A percentile compares a stretch with the other conserved stretches of the same genome.
Evolutionary conservation across 92 coral and sea anemone genomes (phyloP).

Genomic region (Bergia sp.): DNA sequence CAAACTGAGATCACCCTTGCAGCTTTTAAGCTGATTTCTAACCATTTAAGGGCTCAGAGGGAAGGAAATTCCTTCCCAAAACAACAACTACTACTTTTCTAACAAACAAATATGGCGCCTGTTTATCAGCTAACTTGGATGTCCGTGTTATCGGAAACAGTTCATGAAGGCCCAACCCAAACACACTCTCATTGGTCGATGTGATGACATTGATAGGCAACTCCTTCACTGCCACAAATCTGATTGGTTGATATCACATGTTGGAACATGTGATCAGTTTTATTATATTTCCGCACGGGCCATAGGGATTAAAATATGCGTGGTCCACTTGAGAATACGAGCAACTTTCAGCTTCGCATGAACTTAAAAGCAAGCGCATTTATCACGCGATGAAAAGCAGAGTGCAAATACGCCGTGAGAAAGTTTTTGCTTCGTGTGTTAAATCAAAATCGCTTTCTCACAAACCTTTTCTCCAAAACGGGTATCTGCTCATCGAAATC

Average conservation of each 20-base stretch:
- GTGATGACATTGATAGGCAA: constrained; percentile 7
- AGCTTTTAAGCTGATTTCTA: constrained; percentile 4
- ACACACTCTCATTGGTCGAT: constrained; percentile 24
- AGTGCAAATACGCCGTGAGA: not conserved
- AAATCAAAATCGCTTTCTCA: not conserved
- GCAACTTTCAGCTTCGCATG: not conserved
- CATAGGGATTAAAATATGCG: not conserved
- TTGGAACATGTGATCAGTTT: constrained; percentile 28
- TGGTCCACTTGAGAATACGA: constrained; percentile 8
- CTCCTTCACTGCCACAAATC: not conserved
- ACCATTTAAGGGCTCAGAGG: not conserved
- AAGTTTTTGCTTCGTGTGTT: not conserved
- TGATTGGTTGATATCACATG: constrained; percentile 39
- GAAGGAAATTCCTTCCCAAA: not conserved
- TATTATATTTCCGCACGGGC: constrained; percentile 12
- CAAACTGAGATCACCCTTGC: not conserved
- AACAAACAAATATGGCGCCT: constrained; percentile 43
- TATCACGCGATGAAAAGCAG: not conserved
- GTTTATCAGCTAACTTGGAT: constrained; percentile 36
- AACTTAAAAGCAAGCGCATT: not conserved
- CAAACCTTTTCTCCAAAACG: not conserved
- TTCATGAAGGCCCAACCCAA: constrained; percentile 39
- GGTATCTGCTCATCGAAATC: not conserved
- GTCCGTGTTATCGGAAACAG: constrained; percentile 5
- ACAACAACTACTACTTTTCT: constrained; percentile 21